Evolutionary conservation across 92 coral and sea anemone species (phyloP), one percentile per base, ranked within the genome.

Genomic region (Chrysogorgia sp.): DNA sequence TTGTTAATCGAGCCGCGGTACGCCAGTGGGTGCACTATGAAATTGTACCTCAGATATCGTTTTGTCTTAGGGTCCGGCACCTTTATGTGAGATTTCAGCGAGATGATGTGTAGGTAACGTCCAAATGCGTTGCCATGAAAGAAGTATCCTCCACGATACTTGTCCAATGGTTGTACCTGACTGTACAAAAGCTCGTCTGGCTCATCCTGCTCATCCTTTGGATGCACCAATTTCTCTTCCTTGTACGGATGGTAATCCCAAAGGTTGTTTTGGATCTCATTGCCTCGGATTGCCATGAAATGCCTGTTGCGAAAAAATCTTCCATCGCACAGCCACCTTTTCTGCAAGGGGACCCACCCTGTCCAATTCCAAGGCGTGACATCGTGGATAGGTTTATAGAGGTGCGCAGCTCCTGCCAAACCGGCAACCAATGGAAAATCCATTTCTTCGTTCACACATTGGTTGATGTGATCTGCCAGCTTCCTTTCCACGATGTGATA

Each of bases 11-110:
- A 69, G 1, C 34, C 31, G 12, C 60, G 49, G 76, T 45, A 69
- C 8, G 76, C 76, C 60, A 69, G 40, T 7, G 76, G 76, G 52
- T 69, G 76, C n/a, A 69, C 76, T n/a, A 69, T 49, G 61, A 43
- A 69, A 22, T 69, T 69, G 52, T 69, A 69, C 32, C 76, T 7
- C n/a, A n/a, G n/a, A n/a, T n/a, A n/a, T n/a, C n/a, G n/a, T n/a
- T n/a, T n/a, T n/a, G n/a, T n/a, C n/a, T n/a, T n/a, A n/a, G n/a
- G n/a, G 4, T 52, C 20, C 4, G 20, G 20, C 17, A 5, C 9
- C 4, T n/a, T n/a, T 5, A n/a, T 52, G 33, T 20, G 34, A 3
- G 76, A 69, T 33, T 49, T 69, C 34, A 69, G 59, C 24, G 59
- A 3, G 26, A 69, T 69, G 23, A 69, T 12, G 29, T 69, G 76